These are phyloP conservation scores for Ectobius pallidus DNA, from an alignment of 2,888 invertebrate genomes.

Conservation along the genomic window DNA sequence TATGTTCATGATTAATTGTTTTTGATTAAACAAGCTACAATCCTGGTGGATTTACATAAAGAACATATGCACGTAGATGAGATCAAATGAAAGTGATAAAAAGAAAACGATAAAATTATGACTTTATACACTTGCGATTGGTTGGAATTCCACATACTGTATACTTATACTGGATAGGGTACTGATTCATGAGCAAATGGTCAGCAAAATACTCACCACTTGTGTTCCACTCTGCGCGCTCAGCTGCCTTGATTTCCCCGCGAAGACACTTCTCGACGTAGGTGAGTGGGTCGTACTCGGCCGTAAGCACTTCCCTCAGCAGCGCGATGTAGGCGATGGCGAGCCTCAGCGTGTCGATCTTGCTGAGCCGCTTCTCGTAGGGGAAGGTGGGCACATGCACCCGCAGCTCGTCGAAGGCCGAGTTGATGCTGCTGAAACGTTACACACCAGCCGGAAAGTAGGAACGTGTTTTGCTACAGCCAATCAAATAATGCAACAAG, in stretches of 20 bases:
- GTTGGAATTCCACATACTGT: too few species aligned
- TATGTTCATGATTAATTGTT: too few species aligned
- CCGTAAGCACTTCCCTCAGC: constrained; percentile 84
- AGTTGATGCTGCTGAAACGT: constrained; percentile 93
- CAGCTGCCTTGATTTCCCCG: constrained; percentile 83
- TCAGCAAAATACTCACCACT: constrained; percentile 90
- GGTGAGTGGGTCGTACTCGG: constrained; percentile 89
- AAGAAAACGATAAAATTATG: too few species aligned
- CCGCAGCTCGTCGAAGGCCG: constrained; percentile 97
- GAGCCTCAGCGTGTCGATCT: constrained; percentile 95
- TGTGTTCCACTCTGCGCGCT: constrained; percentile 93
- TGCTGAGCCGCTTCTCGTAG: constrained; percentile 96
- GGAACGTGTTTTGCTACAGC: not conserved
- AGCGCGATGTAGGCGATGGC: constrained; percentile 98
- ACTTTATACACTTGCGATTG: too few species aligned
- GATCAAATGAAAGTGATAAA: too few species aligned
- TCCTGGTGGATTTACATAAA: too few species aligned
- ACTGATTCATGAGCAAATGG: too few species aligned
- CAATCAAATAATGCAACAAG: not conserved
- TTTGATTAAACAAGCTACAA: too few species aligned
- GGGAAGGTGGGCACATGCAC: constrained; percentile 99
- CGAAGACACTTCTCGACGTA: constrained; percentile 92
- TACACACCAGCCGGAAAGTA: constrained; percentile 1
- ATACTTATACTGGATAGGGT: too few species aligned
- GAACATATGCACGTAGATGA: too few species aligned